phyloP scores from a whole-genome alignment of 2,113 vertebrate species.

The Bucco capensis region DNA sequence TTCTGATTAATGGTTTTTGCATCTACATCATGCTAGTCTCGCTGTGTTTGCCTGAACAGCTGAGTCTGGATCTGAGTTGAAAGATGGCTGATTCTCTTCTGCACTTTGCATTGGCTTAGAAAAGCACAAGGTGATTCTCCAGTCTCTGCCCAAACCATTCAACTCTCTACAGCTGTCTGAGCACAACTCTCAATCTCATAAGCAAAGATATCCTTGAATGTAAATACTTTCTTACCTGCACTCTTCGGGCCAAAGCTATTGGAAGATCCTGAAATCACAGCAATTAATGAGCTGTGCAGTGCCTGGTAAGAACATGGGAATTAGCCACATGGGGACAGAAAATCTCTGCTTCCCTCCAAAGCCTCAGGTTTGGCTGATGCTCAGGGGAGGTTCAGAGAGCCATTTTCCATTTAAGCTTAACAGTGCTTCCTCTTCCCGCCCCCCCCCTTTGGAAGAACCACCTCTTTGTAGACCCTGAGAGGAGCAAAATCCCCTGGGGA shows the following conservation, averaged over 20 bases:
- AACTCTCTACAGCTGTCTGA: background rate
- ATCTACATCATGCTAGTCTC: background rate
- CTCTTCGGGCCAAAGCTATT: background rate
- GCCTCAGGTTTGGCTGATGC: background rate
- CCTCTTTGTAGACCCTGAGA: fast-evolving
- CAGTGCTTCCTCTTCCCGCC: background rate
- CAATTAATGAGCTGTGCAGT: background rate
- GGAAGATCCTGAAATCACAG: background rate
- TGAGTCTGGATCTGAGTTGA: background rate
- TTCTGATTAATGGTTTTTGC: background rate
- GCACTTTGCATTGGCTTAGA: background rate
- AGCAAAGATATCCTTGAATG: background rate
- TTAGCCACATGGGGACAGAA: background rate
- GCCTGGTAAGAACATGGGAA: background rate
- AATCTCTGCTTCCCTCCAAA: background rate
- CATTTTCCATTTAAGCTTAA: background rate
- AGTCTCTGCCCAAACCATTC: background rate
- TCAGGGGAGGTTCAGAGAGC: background rate
- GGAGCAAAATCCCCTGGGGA: background rate
- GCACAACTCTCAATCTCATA: background rate
- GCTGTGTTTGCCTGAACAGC: background rate
- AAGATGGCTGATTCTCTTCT: background rate
- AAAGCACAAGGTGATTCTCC: background rate
- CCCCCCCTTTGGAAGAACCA: background rate
- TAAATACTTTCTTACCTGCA: background rate